Base-by-base conservation (phyloP, 2,797 vertebrate genomes). In the Agapornis canus region DNA sequence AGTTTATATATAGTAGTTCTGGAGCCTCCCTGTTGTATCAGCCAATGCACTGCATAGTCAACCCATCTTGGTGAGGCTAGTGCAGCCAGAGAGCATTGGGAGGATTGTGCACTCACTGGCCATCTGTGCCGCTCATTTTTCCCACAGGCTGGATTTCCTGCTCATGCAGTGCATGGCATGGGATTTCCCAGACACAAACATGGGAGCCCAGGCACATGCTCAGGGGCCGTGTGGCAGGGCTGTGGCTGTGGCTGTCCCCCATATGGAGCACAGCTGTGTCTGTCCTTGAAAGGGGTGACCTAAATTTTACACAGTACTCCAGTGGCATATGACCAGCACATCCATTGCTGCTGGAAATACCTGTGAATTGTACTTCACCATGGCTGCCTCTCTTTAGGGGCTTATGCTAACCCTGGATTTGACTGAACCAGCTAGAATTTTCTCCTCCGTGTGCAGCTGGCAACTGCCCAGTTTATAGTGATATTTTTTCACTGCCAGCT, bases 201-300 rank as follows among this genome's bases (percentile, higher is more conserved):
- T 93, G 95, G 95, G 96, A 96, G 86, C 81, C 51, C 66, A 77
- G 86, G 95, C 94, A 95, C 92, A 93, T 95, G 94, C 90, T 95
- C 0, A 0, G 77, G 82, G 89, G 80, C 93, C 5, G 2, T 79
- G 88, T 65, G 80, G 89, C 78, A 61, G 86, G 70, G 88, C 90
- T 90, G 91, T 82, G 82, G 82, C 82, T 77, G 43, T 94, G 93
- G 82, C 88, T 72, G 63, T 89, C 81, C 73, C 61, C 92, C 96
- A 95, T 94, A 95, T 96, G 96, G 94, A 94, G 60, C 90, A 96
- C 96, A 96, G 95, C 95, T 96, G 96, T 95, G 93, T 73, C 92
- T 89, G 80, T 86, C 88, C 92, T 95, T 94, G 94, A 92, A 90
- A 94, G 42, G 71, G 51, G 57, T 95, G 95, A 97, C 94, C 96